Percentiles rank a stretch among this genome's conserved stretches.
These are phyloP conservation scores for Lasioglossum vierecki DNA, from an alignment of 2,888 invertebrate species.

Conservation along the genomic window DNA sequence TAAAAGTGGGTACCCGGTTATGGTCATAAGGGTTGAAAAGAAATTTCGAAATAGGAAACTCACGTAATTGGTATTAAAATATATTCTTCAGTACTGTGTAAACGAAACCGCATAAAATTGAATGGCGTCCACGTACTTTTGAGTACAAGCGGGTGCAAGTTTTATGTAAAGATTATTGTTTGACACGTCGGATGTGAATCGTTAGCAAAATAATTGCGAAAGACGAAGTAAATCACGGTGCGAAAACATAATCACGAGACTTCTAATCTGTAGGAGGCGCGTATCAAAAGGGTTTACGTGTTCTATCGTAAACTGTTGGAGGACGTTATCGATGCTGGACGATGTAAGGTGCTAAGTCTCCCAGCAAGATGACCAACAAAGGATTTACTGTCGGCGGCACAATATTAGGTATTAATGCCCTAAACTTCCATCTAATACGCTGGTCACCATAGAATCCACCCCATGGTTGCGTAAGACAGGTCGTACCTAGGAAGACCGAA, in stretches of 20 bases:
- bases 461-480: conserved; percentile 77
- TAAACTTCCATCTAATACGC: conserved; percentile 80
- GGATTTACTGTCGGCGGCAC: conserved; percentile 79
- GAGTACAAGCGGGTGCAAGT: too few species aligned
- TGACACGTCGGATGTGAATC: not conserved
- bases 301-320: conserved; percentile 52
- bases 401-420: conserved; percentile 84
- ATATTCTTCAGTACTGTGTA: too few species aligned
- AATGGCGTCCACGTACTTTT: too few species aligned
- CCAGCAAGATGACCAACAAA: conserved; percentile 80
- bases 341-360: conserved; percentile 77
- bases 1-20: too few species aligned
- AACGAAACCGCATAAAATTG: too few species aligned
- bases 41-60: too few species aligned
- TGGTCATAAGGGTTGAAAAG: too few species aligned
- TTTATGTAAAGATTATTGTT: too few species aligned
- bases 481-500: conserved; percentile 66
- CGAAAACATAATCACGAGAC: conserved; percentile 5
- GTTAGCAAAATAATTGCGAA: not conserved
- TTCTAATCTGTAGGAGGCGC: not conserved
- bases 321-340: conserved; percentile 51
- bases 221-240: not conserved
- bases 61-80: too few species aligned
- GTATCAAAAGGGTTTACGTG: conserved; percentile 32
- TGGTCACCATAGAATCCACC: conserved; percentile 71